These are phyloP conservation scores for Glomeris marginata DNA, from an alignment of 2,888 invertebrate genomes.

Conservation along the genomic window DNA sequence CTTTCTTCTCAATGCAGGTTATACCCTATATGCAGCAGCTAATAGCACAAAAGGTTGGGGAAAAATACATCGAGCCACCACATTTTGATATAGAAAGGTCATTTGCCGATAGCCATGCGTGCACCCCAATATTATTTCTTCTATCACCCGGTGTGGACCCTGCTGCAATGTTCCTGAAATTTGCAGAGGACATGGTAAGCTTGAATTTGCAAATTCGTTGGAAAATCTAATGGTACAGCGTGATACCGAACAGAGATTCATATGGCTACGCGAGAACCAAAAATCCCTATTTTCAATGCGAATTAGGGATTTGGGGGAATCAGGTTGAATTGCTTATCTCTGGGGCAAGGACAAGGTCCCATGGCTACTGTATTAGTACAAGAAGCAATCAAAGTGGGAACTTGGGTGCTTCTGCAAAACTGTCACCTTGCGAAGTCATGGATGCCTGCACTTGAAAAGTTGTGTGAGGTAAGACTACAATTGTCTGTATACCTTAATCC, in stretches of 20 bases:
- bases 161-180: slow-evolving; percentile 31
- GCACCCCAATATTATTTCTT: slow-evolving; percentile 32
- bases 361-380: slow-evolving; percentile 33
- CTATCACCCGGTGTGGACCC: slow-evolving; percentile 35
- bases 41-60: slow-evolving; percentile 30
- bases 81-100: slow-evolving; percentile 33
- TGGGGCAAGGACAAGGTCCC: slow-evolving; percentile 35
- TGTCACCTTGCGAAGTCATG: slow-evolving; percentile 34
- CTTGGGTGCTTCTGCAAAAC: slow-evolving; percentile 35
- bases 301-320: slow-evolving; percentile 32
- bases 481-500: not conserved
- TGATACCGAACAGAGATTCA: not conserved
- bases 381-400: slow-evolving; percentile 31
- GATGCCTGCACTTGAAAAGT: slow-evolving; percentile 34
- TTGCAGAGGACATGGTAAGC: slow-evolving; percentile 32
- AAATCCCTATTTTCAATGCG: not conserved
- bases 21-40: slow-evolving; percentile 31
- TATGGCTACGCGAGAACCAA: not conserved
- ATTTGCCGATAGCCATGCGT: slow-evolving; percentile 30
- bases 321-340: slow-evolving; percentile 33
- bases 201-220: slow-evolving; percentile 14
- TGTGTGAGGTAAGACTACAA: slow-evolving; percentile 25
- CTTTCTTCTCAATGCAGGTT: slow-evolving; percentile 21
- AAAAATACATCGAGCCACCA: slow-evolving; percentile 32
- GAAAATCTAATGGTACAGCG: not conserved